A percentile compares a stretch with the other conserved stretches of the same genome.
These are phyloP conservation scores for Pemphigus obesinymphae DNA, from an alignment of 1,140 invertebrate genomes.

Conservation along the genomic window DNA sequence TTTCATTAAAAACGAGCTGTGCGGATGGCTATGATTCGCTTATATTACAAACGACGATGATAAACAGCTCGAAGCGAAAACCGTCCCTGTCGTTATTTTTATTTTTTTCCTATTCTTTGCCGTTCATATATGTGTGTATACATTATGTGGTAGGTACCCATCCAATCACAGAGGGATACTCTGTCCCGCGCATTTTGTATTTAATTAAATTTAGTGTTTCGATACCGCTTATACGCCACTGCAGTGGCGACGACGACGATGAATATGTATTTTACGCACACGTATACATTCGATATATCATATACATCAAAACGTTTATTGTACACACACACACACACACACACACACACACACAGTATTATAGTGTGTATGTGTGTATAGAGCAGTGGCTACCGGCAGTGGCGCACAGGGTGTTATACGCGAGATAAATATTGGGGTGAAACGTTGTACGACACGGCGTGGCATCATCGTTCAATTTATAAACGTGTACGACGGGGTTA, in stretches of 20 bases:
- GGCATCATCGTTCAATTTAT: not conserved
- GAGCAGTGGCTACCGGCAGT: not conserved
- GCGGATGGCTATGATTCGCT: too few relatives aligned
- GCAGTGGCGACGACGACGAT: not conserved
- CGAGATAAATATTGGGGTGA: constrained; percentile 11
- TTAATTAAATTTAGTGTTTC: constrained; percentile 29
- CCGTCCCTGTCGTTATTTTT: not conserved
- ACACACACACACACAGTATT: too few relatives aligned
- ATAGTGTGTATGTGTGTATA: not conserved
- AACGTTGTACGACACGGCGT: not conserved
- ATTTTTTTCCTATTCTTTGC: not conserved
- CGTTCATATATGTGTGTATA: not conserved
- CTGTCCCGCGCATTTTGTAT: not conserved
- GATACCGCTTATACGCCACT: not conserved
- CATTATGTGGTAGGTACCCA: too few relatives aligned
- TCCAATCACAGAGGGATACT: not conserved
- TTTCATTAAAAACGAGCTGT: too few relatives aligned
- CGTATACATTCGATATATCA: not conserved
- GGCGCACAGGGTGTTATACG: not conserved
- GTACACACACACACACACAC: not conserved
- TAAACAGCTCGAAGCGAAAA: too few relatives aligned
- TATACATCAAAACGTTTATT: not conserved
- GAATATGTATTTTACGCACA: not conserved
- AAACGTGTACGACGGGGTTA: not conserved
- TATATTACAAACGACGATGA: too few relatives aligned